A percentile compares a stretch with the other conserved stretches of the same genome.
phyloP scores from a whole-genome alignment of 2,888 invertebrate genomes.

The Zootermopsis nevadensis region DNA sequence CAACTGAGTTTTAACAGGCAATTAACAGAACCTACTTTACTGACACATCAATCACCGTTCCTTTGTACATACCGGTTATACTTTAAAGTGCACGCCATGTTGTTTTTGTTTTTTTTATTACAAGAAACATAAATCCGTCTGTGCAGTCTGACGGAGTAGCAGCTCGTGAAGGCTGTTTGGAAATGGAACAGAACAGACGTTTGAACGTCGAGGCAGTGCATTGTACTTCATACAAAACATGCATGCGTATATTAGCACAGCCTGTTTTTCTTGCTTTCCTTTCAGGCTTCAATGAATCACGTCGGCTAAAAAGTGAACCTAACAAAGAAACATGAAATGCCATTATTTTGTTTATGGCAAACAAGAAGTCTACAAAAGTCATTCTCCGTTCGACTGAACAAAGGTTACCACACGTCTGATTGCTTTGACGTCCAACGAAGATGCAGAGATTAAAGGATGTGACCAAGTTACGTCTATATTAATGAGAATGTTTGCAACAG shows the following conservation, averaged over 20 bases:
- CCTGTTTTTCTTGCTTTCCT: background rate
- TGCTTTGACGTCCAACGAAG: background rate
- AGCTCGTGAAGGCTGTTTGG: background rate
- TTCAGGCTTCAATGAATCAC: slow-evolving; percentile 1
- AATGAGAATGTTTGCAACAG: too few relatives aligned
- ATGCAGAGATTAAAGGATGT: too few relatives aligned
- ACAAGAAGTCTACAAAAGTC: background rate
- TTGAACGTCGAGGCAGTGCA: slow-evolving; percentile 7
- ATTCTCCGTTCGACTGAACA: background rate
- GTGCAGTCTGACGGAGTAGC: background rate
- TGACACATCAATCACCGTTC: background rate
- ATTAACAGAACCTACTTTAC: background rate
- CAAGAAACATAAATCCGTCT: background rate
- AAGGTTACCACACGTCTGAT: background rate
- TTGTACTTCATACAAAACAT: background rate
- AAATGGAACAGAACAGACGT: background rate
- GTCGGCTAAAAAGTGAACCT: background rate
- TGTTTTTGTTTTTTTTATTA: background rate
- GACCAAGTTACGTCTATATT: too few relatives aligned
- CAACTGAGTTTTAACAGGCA: background rate
- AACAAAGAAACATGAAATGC: background rate
- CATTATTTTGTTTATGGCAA: background rate
- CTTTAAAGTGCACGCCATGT: background rate
- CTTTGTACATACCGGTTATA: background rate
- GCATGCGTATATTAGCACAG: background rate